phyloP scores from a whole-genome alignment of 2,113 vertebrate species.

The western clawed frog (Xenopus tropicalis) region UCB_Xtro_10.0 CM004450.2:102245501-102246000 shows the following conservation, averaged over 20 bases:
- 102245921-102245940: not conserved
- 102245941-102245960: too few species aligned
- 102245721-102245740: slow-evolving; percentile 40
- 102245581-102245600: too few species aligned
- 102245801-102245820: not conserved
- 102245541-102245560: too few species aligned
- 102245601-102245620: too few species aligned
- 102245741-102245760: slow-evolving; percentile 49
- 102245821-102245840: slow-evolving; percentile 1
- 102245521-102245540: too few species aligned
- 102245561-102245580: too few species aligned
- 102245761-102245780: slow-evolving; percentile 6
- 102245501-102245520: too few species aligned
- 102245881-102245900: slow-evolving; percentile 18
- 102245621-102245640: slow-evolving; percentile 45
- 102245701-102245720: slow-evolving; percentile 51
- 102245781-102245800: slow-evolving; percentile 46
- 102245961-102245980: not conserved
- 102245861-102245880: slow-evolving; percentile 2
- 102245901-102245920: not conserved
- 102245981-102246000: not conserved
- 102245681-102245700: slow-evolving; percentile 56
- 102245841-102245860: not conserved
- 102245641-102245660: slow-evolving; percentile 58
- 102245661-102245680: slow-evolving; percentile 52